These are phyloP conservation scores for Limnephilus auricula DNA, from an alignment of 2,888 invertebrate species.

Conservation along the genomic window DNA sequence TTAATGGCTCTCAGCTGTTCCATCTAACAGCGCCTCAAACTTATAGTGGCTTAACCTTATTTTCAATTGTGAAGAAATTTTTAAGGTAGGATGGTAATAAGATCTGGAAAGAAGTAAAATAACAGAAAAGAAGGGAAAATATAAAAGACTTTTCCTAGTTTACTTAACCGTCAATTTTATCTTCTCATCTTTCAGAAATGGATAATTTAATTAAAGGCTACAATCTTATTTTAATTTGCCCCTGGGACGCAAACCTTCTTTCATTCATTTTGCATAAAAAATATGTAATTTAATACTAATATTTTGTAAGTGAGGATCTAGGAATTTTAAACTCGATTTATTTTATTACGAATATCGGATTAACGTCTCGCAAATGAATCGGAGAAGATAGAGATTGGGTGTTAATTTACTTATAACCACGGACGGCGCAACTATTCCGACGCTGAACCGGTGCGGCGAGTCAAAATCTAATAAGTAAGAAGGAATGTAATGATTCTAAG, in stretches of 20 bases:
- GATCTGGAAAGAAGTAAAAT: conserved; percentile 25
- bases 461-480: no score
- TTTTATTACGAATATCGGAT: background rate
- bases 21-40: background rate
- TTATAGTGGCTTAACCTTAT: conserved; percentile 29
- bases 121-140: background rate
- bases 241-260: background rate
- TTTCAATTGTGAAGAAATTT: conserved; percentile 37
- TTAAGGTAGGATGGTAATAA: conserved; percentile 36
- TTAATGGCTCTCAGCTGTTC: background rate
- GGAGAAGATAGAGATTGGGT: background rate
- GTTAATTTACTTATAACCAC: background rate
- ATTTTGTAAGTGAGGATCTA: background rate
- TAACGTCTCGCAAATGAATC: background rate
- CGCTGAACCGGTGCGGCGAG: no score
- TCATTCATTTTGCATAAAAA: background rate
- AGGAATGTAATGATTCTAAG: no score
- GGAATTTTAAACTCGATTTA: background rate
- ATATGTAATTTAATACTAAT: background rate
- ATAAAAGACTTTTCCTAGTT: background rate
- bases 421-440: no score
- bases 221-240: background rate
- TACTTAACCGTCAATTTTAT: background rate
- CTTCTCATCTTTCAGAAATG: background rate
- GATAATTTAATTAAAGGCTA: background rate